Evolutionary conservation across 2,113 vertebrate genomes (phyloP), one percentile per base, ranked within the genome.

Genomic region (Ictalurus punctatus): DNA sequence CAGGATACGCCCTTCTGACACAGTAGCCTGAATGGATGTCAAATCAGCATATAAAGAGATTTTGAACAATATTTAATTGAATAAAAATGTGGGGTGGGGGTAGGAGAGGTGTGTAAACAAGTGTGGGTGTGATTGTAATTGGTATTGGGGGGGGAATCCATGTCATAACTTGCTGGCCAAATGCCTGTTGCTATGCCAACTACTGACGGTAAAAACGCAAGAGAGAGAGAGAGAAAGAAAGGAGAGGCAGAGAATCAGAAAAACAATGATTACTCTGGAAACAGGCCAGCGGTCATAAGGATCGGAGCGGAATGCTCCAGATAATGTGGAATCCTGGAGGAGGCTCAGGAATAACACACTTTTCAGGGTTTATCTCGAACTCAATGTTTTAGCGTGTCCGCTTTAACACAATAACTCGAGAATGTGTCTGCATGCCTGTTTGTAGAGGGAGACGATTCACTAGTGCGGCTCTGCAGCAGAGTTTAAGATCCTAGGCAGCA

Each of bases 381-480:
- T 91, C 91, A 88, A 87, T 25, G 82, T 89, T 85, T 92, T 67
- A 61, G 91, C 89, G 88, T 92, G 92, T 86, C 87, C 30, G 65
- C 21, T 59, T 73, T 90, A 83, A 69, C 34, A 90, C 73, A 84
- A 79, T 79, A 67, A 85, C n/a, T 30, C 19, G 30, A 85, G 88
- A 80, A 89, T 58, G 83, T 13, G 80, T 82, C 30, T 52, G 27
- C 30, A 9, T 84, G 80, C 34, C 25, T 40, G 30, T 58, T 16
- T 34, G 8, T 79, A 12, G 34, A 23, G 56, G 34, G 54, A 61
- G 83, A 90, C 10, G 12, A 69, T 76, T 67, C 23, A 58, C 84
- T 91, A 89, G 92, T 93, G 92, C 92, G 90, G 92, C 92, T 94
- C 93, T 93, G 92, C 93, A 95, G 93, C 92, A 92, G 91, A 93